phyloP scores from a whole-genome alignment of 2,113 vertebrate species.

The Dunckerocampus dactyliophorus region DNA sequence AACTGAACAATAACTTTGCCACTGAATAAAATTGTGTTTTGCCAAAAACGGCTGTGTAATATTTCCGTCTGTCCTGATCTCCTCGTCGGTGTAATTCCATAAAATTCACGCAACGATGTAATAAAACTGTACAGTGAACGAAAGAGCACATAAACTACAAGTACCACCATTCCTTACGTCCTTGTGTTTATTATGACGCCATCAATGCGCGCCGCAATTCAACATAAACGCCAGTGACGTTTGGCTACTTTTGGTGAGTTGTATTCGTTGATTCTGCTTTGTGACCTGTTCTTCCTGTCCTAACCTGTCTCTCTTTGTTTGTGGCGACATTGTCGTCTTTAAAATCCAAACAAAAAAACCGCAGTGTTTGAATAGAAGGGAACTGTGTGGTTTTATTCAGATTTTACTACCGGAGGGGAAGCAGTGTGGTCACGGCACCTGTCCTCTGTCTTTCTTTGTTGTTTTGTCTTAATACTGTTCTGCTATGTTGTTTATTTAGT shows the following conservation, averaged over 20 bases:
- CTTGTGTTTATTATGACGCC: conserved; percentile 1
- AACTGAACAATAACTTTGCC: no score
- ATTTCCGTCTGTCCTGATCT: no score
- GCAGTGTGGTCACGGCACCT: conserved; percentile 62
- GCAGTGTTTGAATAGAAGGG: conserved; percentile 62
- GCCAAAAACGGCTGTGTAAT: no score
- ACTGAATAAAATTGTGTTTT: no score
- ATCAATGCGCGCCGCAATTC: conserved; percentile 35
- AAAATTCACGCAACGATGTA: no score
- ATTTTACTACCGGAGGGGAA: conserved; percentile 56
- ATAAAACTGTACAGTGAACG: no score
- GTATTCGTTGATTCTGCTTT: neutral
- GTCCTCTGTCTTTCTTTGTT: conserved; percentile 13
- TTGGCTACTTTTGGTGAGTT: conserved; percentile 23
- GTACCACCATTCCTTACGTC: neutral
- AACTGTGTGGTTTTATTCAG: conserved; percentile 51
- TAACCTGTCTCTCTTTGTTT: neutral
- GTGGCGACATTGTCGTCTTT: conserved; percentile 3
- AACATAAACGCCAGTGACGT: neutral
- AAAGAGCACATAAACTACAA: conserved; percentile 32
- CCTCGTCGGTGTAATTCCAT: no score
- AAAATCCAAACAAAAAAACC: conserved; percentile 26
- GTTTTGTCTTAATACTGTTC: conserved; percentile 14
- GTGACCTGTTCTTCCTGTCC: neutral
- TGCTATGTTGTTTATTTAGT: conserved; percentile 51